Conservation (phyloP, 2,113 vertebrate species). For the Anser cygnoides region DNA sequence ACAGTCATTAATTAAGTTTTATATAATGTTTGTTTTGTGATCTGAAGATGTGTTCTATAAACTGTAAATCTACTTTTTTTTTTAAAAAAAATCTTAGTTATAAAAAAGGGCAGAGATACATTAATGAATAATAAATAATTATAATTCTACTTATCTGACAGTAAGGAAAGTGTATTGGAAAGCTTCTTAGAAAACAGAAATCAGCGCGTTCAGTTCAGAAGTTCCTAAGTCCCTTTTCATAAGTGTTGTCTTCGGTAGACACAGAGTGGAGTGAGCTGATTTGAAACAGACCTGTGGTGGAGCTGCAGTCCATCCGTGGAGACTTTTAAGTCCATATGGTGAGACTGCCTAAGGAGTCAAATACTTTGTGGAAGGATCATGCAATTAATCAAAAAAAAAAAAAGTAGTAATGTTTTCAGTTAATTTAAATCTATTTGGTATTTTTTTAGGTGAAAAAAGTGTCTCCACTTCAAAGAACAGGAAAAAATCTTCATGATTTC, state of each 20-base stretch:
- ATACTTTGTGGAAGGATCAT: constrained; percentile 50
- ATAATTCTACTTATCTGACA: neutral
- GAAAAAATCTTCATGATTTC: constrained; percentile 1
- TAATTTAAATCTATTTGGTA: constrained; percentile 42
- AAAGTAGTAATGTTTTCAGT: constrained; percentile 33
- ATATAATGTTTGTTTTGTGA: neutral
- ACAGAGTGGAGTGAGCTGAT: neutral
- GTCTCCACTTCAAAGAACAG: constrained; percentile 22
- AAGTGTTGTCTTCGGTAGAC: constrained; percentile 9
- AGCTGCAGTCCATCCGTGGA: constrained; percentile 52
- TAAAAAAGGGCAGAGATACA: neutral
- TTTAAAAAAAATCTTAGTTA: neutral
- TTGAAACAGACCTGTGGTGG: constrained; percentile 49
- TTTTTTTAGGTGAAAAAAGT: constrained; percentile 30
- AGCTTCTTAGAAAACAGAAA: neutral
- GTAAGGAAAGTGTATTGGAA: neutral
- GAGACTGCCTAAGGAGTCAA: constrained; percentile 55
- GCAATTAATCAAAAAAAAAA: constrained; percentile 62
- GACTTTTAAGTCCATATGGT: constrained; percentile 54
- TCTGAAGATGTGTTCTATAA: neutral
- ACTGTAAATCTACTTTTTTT: neutral
- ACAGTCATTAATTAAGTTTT: neutral
- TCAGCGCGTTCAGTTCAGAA: neutral
- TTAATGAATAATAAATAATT: neutral
- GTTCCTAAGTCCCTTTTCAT: neutral